phyloP scores from a whole-genome alignment of 2,797 vertebrate genomes.

The Serranus cabrilla region DNA sequence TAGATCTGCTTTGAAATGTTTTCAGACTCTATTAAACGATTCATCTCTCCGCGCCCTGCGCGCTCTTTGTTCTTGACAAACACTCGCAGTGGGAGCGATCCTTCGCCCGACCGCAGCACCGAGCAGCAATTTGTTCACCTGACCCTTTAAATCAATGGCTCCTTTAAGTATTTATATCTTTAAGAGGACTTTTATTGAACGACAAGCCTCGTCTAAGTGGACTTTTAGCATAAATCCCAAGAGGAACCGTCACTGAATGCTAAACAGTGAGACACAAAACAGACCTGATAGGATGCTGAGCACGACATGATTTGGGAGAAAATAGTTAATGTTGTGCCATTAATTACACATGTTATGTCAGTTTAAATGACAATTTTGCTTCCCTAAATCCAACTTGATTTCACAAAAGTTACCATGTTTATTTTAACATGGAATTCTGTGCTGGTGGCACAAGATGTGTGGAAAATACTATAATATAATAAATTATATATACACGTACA shows the following conservation, averaged over 20 bases:
- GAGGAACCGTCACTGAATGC: neutral
- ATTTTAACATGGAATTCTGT: no score
- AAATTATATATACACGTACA: no score
- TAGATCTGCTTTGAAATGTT: slow-evolving; percentile 55
- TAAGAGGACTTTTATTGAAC: neutral
- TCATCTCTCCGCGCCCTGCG: neutral
- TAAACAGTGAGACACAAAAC: neutral
- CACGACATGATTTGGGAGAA: no score
- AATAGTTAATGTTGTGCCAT: no score
- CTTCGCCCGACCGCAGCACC: neutral
- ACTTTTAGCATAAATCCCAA: neutral
- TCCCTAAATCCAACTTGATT: no score
- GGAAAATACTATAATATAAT: no score
- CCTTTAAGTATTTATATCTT: neutral
- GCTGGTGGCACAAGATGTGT: no score
- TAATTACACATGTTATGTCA: no score
- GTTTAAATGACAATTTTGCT: no score
- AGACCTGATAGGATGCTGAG: neutral
- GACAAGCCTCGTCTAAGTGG: neutral
- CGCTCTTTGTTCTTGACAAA: slow-evolving; percentile 47
- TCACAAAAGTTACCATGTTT: no score
- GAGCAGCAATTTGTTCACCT: slow-evolving; percentile 7
- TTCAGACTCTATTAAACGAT: slow-evolving; percentile 48
- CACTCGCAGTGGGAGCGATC: slow-evolving; percentile 9
- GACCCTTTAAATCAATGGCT: neutral